phyloP scores from a whole-genome alignment of 2,113 vertebrate species.

The Malurus melanocephalus region DNA sequence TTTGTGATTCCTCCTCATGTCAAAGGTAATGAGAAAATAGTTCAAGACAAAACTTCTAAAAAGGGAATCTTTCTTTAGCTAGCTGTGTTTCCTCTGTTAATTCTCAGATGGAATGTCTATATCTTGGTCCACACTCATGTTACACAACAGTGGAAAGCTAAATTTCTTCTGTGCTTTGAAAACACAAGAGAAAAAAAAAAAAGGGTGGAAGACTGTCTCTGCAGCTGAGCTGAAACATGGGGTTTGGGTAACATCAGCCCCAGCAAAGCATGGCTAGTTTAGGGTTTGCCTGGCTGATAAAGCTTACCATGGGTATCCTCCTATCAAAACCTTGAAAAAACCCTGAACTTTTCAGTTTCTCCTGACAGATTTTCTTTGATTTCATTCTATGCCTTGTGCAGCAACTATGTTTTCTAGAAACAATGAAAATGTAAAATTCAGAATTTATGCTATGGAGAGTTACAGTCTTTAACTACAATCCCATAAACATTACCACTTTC shows the following conservation, averaged over 20 bases:
- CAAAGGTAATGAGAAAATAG: background rate
- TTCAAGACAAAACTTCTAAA: background rate
- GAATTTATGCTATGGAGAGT: background rate
- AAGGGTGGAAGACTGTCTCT: background rate
- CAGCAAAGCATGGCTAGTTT: background rate
- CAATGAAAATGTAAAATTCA: background rate
- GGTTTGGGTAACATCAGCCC: background rate
- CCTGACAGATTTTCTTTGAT: background rate
- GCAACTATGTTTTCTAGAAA: background rate
- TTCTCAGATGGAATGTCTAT: background rate
- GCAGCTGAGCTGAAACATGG: background rate
- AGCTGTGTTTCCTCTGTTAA: background rate
- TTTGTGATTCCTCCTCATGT: background rate
- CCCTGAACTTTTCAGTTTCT: rapidly evolving
- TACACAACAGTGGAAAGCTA: background rate
- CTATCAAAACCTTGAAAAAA: background rate
- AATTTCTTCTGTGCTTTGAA: background rate
- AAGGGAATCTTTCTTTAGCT: background rate
- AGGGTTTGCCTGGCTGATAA: background rate
- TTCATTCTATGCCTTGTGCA: background rate
- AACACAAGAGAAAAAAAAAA: background rate
- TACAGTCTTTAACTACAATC: background rate
- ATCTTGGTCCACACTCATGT: background rate
- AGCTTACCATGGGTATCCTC: background rate
- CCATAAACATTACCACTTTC: rapidly evolving